Evolutionary conservation across 2,797 vertebrate species (phyloP).

Genomic region (Protonibea diacanthus): DNA sequence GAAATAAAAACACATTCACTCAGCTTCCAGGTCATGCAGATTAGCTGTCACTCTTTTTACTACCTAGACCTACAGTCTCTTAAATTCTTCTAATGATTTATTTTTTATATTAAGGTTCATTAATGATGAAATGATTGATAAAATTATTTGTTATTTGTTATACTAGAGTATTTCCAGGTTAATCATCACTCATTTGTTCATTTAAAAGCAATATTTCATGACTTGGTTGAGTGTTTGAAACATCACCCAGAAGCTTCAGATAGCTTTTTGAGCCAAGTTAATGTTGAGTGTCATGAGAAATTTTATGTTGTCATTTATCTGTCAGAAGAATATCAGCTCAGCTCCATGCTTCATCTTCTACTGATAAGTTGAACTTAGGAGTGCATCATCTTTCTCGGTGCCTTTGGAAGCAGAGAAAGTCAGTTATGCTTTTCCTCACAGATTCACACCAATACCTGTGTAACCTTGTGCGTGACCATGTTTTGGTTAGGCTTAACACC

Average conservation of each 20-base stretch:
- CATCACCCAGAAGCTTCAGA: background rate
- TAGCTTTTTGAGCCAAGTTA: background rate
- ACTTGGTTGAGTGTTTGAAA: background rate
- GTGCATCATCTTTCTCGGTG: too few relatives aligned
- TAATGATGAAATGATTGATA: background rate
- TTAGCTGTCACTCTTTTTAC: background rate
- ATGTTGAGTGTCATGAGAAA: background rate
- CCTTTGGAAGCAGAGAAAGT: background rate
- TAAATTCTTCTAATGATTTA: background rate
- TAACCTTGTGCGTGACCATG: slow-evolving; percentile 24
- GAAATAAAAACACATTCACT: background rate
- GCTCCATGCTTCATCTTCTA: background rate
- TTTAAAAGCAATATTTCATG: background rate
- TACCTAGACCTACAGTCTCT: background rate
- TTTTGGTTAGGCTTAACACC: slow-evolving; percentile 24
- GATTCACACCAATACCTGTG: slow-evolving; percentile 24
- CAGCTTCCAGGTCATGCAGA: background rate
- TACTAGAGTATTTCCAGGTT: background rate
- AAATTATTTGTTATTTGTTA: background rate
- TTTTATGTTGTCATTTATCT: background rate
- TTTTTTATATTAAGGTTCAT: background rate
- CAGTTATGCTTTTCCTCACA: background rate
- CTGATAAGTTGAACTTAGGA: too few relatives aligned
- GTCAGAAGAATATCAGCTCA: background rate
- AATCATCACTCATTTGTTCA: background rate